Base-by-base conservation (phyloP, 2,888 invertebrate species). In the Drosophila setosimentum region DNA sequence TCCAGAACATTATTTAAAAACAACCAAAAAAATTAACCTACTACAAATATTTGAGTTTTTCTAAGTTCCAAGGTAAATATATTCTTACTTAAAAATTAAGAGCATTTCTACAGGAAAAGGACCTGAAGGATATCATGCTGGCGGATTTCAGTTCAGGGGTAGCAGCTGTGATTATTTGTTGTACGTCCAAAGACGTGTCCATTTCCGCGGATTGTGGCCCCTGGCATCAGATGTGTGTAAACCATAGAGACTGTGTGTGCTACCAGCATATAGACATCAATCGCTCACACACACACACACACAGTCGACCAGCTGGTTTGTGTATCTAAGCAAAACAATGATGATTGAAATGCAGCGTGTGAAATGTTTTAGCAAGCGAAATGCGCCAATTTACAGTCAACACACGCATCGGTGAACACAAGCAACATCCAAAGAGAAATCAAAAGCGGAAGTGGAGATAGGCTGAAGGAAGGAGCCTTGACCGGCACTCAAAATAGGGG, bases 311-410 rank as follows among this genome's bases (percentile, higher is more conserved):
- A 64, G 33, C 24, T 45, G 42, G 27, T 37, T 33, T 10, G 30
- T 62, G 59, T 63, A 62, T 64, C 59, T 59, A 67, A 73, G 63
- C 70, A 80, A 74, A 74, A 73, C 83, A 81, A 76, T 76, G 83
- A 83, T 83, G 73, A 82, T 81, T 81, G 81, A 81, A 83, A 81
- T 81, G 83, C 80, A 83, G 73, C 80, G 73, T 68, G 71, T 80
- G 62, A 71, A 82, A 76, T 82, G 68, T 76, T 76, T 68, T 71
- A 68, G 55, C 75, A 70, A 70, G 70, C 67, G 68, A 79, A 83
- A 77, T 80, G 61, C 75, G 72, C 68, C 80, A 77, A 83, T 83
- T 83, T 78, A 75, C 75, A 83, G 83, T 78, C 81, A 75, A 53
- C 69, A 78, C 81, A 82, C 83, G 81, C 71, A 64, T 57, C 65